A percentile compares a stretch with the other conserved stretches of the same genome.
phyloP scores from a whole-genome alignment of 2,888 invertebrate genomes.

The Agrochola lychnidis region DNA sequence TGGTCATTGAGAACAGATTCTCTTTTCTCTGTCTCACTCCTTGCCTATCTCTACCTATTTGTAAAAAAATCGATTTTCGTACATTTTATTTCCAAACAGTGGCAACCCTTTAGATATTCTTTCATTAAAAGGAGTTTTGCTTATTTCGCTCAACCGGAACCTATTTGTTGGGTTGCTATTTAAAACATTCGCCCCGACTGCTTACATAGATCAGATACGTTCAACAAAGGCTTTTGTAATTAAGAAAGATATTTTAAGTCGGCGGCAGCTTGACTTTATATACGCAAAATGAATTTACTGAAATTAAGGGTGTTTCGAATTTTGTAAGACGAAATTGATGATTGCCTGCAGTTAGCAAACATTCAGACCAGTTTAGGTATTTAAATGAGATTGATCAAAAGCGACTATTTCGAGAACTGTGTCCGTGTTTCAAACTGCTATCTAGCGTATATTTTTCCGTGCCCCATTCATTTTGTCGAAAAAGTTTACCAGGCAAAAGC shows the following conservation, averaged over 20 bases:
- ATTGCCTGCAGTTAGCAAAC: constrained; percentile 59
- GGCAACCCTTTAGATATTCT: constrained; percentile 81
- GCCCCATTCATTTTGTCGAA: constrained; percentile 44
- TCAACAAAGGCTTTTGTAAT: constrained; percentile 91
- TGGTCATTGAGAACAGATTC: too few species aligned
- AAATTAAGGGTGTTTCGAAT: constrained; percentile 86
- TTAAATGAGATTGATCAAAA: constrained; percentile 30
- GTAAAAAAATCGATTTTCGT: constrained; percentile 10
- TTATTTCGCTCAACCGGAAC: constrained; percentile 87
- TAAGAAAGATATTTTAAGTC: constrained; percentile 90
- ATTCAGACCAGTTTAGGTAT: constrained; percentile 11
- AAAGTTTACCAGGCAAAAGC: constrained; percentile 49
- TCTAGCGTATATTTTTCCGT: constrained; percentile 44
- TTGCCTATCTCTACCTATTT: not conserved
- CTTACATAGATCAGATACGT: constrained; percentile 91
- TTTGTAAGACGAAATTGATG: constrained; percentile 72
- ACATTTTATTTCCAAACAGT: constrained; percentile 29
- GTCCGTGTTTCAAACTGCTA: constrained; percentile 40
- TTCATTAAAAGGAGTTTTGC: constrained; percentile 86
- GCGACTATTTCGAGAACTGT: constrained; percentile 16
- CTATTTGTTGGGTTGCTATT: constrained; percentile 89
- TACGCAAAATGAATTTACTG: constrained; percentile 89
- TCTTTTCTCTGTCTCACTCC: not conserved
- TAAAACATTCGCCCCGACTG: constrained; percentile 89
- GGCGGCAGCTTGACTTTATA: constrained; percentile 89